Percentiles rank a stretch among this genome's conserved stretches.
Conservation (phyloP, 2,888 invertebrate species). For the Ectemnius cavifrons region DNA sequence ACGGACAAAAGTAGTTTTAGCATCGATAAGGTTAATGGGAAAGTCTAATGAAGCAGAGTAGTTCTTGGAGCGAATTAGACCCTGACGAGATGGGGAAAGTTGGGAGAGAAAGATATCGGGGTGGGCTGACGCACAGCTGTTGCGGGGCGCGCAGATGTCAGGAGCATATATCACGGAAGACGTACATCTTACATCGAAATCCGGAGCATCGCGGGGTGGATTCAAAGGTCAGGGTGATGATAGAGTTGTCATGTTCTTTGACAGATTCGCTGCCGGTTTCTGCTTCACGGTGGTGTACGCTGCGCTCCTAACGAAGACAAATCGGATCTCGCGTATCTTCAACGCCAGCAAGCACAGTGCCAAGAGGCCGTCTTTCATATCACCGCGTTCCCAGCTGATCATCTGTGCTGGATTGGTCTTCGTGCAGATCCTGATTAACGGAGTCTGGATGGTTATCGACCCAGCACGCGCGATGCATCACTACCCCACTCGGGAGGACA, state of each 20-base stretch:
- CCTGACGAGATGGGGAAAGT: too few species aligned
- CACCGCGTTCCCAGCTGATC: slow-evolving; percentile 92
- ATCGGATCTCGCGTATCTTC: slow-evolving; percentile 96
- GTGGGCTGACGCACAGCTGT: slow-evolving; percentile 1
- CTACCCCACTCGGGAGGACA: slow-evolving; percentile 94
- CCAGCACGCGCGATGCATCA: slow-evolving; percentile 94
- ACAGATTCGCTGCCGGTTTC: slow-evolving; percentile 92
- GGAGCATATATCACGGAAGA: not conserved
- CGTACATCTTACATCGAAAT: too few species aligned
- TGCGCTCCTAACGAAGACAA: slow-evolving; percentile 97
- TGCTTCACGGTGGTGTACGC: slow-evolving; percentile 99
- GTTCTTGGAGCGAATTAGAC: too few species aligned
- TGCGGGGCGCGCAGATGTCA: not conserved
- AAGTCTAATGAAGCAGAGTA: too few species aligned
- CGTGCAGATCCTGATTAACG: slow-evolving; percentile 94
- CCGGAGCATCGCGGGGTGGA: not conserved
- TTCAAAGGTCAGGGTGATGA: not conserved
- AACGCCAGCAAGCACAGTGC: slow-evolving; percentile 98
- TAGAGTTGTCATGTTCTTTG: slow-evolving; percentile 29
- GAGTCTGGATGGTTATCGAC: slow-evolving; percentile 94
- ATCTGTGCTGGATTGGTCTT: slow-evolving; percentile 93
- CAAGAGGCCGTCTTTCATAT: slow-evolving; percentile 95
- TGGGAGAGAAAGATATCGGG: not conserved
- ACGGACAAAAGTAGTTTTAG: too few species aligned
- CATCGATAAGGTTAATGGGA: too few species aligned